phyloP scores from a whole-genome alignment of 2,888 invertebrate genomes.

The Napeogenes sylphis region DNA sequence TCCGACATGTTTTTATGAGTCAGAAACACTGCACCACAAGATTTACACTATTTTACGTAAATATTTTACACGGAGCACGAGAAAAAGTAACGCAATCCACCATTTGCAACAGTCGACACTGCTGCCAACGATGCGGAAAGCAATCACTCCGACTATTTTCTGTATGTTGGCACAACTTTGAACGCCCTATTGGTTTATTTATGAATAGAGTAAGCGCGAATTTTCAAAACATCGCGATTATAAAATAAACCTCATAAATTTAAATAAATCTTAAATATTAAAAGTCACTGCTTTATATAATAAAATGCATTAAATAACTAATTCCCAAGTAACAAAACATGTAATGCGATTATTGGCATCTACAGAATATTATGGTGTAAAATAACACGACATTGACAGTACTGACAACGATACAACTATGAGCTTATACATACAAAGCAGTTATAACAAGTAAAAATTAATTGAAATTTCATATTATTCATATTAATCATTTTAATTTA shows the following conservation, averaged over 20 bases:
- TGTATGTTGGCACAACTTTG: slow-evolving; percentile 55
- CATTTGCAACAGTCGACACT: slow-evolving; percentile 77
- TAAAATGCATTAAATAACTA: background rate
- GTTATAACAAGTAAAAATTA: no score
- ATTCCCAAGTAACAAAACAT: background rate
- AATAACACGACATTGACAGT: slow-evolving; percentile 1
- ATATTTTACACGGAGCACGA: slow-evolving; percentile 78
- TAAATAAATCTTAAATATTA: background rate
- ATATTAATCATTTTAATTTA: no score
- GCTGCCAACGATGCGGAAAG: slow-evolving; percentile 65
- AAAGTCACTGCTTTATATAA: background rate
- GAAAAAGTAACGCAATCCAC: slow-evolving; percentile 78
- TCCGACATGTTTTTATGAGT: slow-evolving; percentile 77
- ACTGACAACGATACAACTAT: no score
- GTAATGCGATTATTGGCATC: background rate
- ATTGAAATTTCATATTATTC: no score
- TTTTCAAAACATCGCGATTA: slow-evolving; percentile 52
- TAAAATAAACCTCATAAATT: slow-evolving; percentile 9
- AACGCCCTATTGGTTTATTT: slow-evolving; percentile 65
- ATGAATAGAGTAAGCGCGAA: slow-evolving; percentile 49
- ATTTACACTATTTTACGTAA: slow-evolving; percentile 78
- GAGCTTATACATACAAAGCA: no score
- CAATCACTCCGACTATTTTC: slow-evolving; percentile 63
- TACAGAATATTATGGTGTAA: background rate
- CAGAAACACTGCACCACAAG: slow-evolving; percentile 76